Conservation (phyloP, 2,888 invertebrate species). For the Dilophus febrilis region DNA sequence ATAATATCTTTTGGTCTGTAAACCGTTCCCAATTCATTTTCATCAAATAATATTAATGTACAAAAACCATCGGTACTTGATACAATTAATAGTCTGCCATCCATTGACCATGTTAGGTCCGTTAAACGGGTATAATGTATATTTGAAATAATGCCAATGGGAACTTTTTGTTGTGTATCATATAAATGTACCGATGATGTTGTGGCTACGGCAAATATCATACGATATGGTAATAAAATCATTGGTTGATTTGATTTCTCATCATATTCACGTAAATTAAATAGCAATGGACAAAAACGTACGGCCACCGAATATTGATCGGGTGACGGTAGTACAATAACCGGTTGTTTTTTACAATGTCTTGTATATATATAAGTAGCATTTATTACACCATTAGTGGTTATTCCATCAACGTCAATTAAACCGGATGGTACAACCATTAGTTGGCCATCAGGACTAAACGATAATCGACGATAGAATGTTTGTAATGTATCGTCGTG, state of each 20-base stretch:
- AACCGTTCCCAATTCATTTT: conserved; percentile 49
- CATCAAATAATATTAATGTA: conserved; percentile 60
- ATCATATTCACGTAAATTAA: conserved; percentile 34
- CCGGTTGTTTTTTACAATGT: conserved; percentile 47
- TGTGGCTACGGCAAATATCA: conserved; percentile 84
- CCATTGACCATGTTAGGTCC: conserved; percentile 72
- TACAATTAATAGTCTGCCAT: conserved; percentile 56
- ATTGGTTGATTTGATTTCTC: conserved; percentile 29
- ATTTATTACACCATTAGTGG: conserved; percentile 23
- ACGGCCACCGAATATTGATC: conserved; percentile 69
- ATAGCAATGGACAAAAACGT: conserved; percentile 63
- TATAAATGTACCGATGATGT: conserved; percentile 70
- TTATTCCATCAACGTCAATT: conserved; percentile 52
- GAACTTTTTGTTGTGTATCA: conserved; percentile 68
- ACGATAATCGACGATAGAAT: conserved; percentile 77
- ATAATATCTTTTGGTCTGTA: conserved; percentile 28
- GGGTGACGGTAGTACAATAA: conserved; percentile 57
- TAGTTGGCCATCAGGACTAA: conserved; percentile 81
- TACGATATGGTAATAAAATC: conserved; percentile 52
- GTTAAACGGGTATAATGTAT: conserved; percentile 82
- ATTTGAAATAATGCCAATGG: conserved; percentile 64
- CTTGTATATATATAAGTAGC: conserved; percentile 41
- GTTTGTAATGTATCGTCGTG: conserved; percentile 89
- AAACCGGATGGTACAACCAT: conserved; percentile 83
- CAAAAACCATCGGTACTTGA: conserved; percentile 86